These are phyloP conservation scores for Tetramorium alpestre DNA, from an alignment of 1,140 invertebrate genomes.

Conservation along the genomic window DNA sequence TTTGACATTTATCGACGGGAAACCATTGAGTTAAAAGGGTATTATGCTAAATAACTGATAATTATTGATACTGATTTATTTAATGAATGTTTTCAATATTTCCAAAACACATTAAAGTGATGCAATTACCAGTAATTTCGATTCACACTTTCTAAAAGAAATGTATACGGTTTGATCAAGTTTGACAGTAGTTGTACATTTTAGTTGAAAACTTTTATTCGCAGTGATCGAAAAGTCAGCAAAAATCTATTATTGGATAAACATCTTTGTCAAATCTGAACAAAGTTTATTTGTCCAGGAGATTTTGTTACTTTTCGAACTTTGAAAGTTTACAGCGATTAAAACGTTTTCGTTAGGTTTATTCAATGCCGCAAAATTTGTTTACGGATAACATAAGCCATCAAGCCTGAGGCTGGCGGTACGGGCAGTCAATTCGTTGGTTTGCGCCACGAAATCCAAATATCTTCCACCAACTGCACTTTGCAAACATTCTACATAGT, in stretches of 20 bases:
- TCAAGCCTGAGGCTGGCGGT: conserved; percentile 43
- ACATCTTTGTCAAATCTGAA: neutral
- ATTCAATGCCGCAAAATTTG: conserved; percentile 22
- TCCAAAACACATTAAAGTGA: neutral
- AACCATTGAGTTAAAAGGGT: conserved; percentile 20
- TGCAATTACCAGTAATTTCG: neutral
- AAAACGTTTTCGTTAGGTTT: conserved; percentile 38
- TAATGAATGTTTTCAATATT: neutral
- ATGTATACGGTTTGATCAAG: no score
- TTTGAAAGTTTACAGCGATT: conserved; percentile 4
- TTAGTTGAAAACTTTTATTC: neutral
- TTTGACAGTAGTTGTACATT: neutral
- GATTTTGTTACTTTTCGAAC: neutral
- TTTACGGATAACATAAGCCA: conserved; percentile 51
- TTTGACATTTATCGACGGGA: neutral
- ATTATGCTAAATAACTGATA: conserved; percentile 15
- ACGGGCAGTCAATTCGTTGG: conserved; percentile 45
- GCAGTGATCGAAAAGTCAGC: neutral
- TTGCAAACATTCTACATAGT: conserved; percentile 51
- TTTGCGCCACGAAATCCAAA: conserved; percentile 64
- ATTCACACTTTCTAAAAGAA: neutral
- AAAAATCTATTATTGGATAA: conserved; percentile 3
- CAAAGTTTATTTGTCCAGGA: neutral
- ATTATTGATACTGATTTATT: neutral
- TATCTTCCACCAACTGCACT: conserved; percentile 54